Evolutionary conservation across 2,113 vertebrate genomes (phyloP), one percentile per base, ranked within the genome.

Genomic region (Megatriorchis doriae): DNA sequence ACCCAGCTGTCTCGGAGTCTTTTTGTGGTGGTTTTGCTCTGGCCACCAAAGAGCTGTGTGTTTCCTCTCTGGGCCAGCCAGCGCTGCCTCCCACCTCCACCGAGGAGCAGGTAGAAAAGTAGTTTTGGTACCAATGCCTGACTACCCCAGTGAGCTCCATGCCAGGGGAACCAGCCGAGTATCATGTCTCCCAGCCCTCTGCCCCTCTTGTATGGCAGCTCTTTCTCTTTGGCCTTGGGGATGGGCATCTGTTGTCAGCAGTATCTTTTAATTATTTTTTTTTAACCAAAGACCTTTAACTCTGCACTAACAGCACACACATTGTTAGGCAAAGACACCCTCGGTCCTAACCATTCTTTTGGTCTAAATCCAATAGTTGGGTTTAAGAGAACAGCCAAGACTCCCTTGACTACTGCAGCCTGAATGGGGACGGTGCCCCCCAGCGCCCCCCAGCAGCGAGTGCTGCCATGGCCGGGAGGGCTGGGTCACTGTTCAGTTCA

Each of bases 271-370:
- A 50, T 67, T 12, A n/a, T 29, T 13, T 11, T 43, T 81, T 58
- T 81, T 22, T 87, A 88, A 86, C 94, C 96, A 92, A 71, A 95
- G 92, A 96, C 94, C 87, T 86, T 88, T 45, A 85, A 38, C 53
- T 88, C 65, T 3, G 0, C 16, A 0, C 31, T 27, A 13, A 15
- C 48, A 4, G 10, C 36, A 5, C 1, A 0, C 10, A 0, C 0
- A 0, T 11, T 20, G 42, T 52, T 67, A 74, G 36, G 13, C 27
- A 5, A 6, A n/a, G 16, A 7, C 40, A 0, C 73, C 91, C 80
- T 36, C 1, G 0, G 10, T 62, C 55, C 81, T 27, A 12, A 11
- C 88, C 17, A 0, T 52, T 62, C 11, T 26, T 55, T 26, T 34
- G 55, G 9, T 70, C 62, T 16, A 1, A 72, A 38, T 26, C 63